Evolutionary conservation across 2,888 invertebrate species (phyloP), one percentile per base, ranked within the genome.

Genomic region (Ganaspis brasiliensis): DNA sequence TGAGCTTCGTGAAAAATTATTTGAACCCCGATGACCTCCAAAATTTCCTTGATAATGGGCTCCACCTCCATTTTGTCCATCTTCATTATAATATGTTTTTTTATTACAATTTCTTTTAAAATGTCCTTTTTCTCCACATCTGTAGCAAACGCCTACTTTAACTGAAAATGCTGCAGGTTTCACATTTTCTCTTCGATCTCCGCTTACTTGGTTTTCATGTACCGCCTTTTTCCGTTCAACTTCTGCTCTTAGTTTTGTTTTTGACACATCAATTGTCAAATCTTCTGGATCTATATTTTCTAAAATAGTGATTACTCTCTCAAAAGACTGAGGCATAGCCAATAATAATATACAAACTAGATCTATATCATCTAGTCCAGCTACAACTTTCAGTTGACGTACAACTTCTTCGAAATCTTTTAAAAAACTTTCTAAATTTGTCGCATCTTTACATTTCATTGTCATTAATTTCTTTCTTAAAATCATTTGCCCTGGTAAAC

Each of bases 381-480:
- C 86, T 19, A 84, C 85, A 55, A 79, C 76, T 57, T 82, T 86
- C 9, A 86, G 79, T 76, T 84, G 82, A 40, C 81, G 57, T 37
- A 84, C 73, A 12, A 71, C 74, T 55, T 79, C 77, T 40, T 86
- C 84, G 78, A 86, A 86, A 45, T 79, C 81, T 16, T 81, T 37
- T 74, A 82, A 82, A 52, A 84, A 81, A 24, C 56, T 73, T 78
- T 84, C 84, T 49, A 86, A 72, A 26, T 31, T 31, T 31, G 74
- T 56, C 16, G 81, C 83, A 49, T 49, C 67, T 73, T 57, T 45
- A 1, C 82, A 63, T 61, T 83, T 83, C 83, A 85, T 81, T 16
- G 81, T 80, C 19, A 86, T 37, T 56, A 86, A 72, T 77, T 82
- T 83, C 70, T 74, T 86, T 67, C 85, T 72, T 45, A 85, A 72